These are phyloP conservation scores for Amblyjoppa fuscipennis DNA, from an alignment of 2,888 invertebrate genomes.

Conservation along the genomic window DNA sequence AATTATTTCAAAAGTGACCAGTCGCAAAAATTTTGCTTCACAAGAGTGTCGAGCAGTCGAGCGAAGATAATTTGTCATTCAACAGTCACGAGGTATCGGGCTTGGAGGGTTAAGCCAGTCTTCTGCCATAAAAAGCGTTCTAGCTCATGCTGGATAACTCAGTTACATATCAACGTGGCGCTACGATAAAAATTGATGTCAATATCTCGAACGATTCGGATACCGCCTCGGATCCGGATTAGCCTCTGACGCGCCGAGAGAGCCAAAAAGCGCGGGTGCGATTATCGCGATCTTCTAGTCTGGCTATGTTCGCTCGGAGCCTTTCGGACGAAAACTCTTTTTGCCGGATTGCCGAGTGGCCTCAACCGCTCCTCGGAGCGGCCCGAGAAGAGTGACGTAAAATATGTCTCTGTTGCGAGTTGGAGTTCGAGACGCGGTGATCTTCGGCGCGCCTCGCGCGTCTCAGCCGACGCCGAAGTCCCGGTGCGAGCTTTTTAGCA, in stretches of 20 bases:
- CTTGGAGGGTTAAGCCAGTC: no score
- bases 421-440: slow-evolving; percentile 53
- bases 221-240: no score
- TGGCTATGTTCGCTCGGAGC: slow-evolving; percentile 35
- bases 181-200: not conserved
- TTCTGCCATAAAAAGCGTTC: no score
- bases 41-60: no score
- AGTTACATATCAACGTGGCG: not conserved
- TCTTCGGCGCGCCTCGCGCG: slow-evolving; percentile 60
- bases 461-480: slow-evolving; percentile 52
- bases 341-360: slow-evolving; percentile 24
- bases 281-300: slow-evolving; percentile 58
- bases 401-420: slow-evolving; percentile 82
- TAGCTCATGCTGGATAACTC: no score
- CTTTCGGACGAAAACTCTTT: slow-evolving; percentile 41
- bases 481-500: slow-evolving; percentile 77
- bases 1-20: no score
- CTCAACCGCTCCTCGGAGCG: slow-evolving; percentile 5
- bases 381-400: slow-evolving; percentile 75
- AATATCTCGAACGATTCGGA: slow-evolving; percentile 10
- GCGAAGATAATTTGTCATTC: no score
- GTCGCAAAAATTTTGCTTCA: no score
- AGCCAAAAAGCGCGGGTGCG: slow-evolving; percentile 65
- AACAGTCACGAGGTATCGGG: no score
- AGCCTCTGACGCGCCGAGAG: not conserved